Evolutionary conservation across 2,797 vertebrate genomes (phyloP), one percentile per base, ranked within the genome.

Genomic region (Brotogeris chrysoptera): DNA sequence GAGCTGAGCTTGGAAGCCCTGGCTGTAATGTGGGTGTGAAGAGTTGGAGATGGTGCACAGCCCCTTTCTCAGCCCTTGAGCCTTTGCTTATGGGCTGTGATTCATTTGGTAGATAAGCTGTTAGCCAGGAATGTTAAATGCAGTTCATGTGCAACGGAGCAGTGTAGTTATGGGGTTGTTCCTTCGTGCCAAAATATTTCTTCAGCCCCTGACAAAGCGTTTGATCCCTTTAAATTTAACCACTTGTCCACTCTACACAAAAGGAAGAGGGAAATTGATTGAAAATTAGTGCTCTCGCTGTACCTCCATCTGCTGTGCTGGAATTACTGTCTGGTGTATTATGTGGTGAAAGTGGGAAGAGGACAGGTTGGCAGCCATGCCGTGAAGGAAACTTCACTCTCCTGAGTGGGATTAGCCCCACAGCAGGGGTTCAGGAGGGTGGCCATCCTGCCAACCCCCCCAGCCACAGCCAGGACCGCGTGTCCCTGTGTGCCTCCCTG

Each of bases 401-500:
- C 49, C 21, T 38, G 73, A 24, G 68, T 80, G 57, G 83, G 55
- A 76, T 86, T 57, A 76, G 47, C 55, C 36, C 50, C 59, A 50
- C 59, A 14, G 55, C 57, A 68, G 55, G 2, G 0, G 10, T 55
- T 60, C 0, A 2, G 44, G 72, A 74, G 28, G 0, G 0, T 34
- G 39, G 16, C 36, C 0, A 2, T 53, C 63, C 46, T 81, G 74
- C 43, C 84, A 77, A 23, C 64, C 59, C 4, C 12, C 20, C 28
- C 61, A 71, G 65, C 52, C 53, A 0, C 0, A 6, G 66, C 47
- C 73, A 25, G 46, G 32, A 18, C 59, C 4, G 0, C 15, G 8
- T 1, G 2, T 11, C 55, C 0, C 46, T 9, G 2, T 18, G 15
- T 0, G 21, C n/a, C 64, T 70, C 39, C 59, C 41, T 4, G 0